Evolutionary conservation across 2,888 invertebrate genomes (phyloP).

Genomic region (Chrysodeixis includens): DNA sequence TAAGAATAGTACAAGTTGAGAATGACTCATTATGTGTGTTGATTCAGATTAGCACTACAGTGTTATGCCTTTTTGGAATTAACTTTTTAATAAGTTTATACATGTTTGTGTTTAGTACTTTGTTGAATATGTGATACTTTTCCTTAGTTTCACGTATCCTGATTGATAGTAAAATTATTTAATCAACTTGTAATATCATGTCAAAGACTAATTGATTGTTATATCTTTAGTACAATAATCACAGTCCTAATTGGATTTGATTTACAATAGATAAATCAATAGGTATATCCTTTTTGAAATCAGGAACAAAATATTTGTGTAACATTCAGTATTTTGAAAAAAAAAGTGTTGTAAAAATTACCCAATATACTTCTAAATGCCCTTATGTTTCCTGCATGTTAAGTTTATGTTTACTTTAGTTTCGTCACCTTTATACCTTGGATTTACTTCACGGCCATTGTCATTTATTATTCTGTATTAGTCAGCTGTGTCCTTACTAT

Average conservation of each 20-base stretch:
- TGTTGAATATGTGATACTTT: no score
- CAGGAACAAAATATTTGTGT: no score
- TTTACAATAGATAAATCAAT: no score
- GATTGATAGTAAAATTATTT: no score
- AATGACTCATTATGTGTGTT: constrained; percentile 26
- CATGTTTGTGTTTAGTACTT: not conserved
- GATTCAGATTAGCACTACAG: constrained; percentile 14
- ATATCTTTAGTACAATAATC: no score
- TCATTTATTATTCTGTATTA: constrained; percentile 23
- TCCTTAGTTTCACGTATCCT: no score
- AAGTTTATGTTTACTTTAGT: constrained; percentile 2
- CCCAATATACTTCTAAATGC: not conserved
- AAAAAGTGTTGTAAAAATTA: not conserved
- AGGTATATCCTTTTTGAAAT: no score
- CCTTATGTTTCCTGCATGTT: not conserved
- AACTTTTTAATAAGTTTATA: not conserved
- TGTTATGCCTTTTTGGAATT: not conserved
- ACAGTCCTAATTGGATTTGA: no score
- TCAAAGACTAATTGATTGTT: no score
- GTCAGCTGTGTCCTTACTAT: constrained; percentile 33
- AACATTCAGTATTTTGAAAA: not conserved
- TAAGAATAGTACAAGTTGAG: constrained; percentile 12
- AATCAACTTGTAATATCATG: no score
- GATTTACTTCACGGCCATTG: constrained; percentile 27
- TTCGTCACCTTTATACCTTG: constrained; percentile 17